Evolutionary conservation across 2,797 vertebrate species (phyloP), one percentile per base, ranked within the genome.

Genomic region (Sebastes vulpes): DNA sequence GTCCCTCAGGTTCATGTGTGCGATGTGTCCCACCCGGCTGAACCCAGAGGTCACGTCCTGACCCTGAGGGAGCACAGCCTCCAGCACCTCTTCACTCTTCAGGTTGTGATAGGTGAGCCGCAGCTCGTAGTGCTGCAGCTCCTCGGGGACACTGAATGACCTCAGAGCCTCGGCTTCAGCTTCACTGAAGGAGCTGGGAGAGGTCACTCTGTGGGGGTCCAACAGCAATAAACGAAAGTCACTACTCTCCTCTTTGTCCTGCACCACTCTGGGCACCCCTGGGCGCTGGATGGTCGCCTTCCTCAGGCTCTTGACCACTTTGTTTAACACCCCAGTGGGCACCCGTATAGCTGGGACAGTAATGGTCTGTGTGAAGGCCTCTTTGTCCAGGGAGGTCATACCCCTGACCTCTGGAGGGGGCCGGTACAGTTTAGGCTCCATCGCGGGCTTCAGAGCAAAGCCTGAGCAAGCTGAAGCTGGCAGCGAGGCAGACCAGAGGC

Each of bases 1-100:
- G 26, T 99, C 98, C 89, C 98, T 95, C 76, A 99, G 97, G 67
- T 99, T 99, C 93, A 99, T 79, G 77, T 99, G 99, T 67, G 96
- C 97, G 4, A 99, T 99, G 90, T 99, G 99, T 75, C 99, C 99
- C 58, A 99, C 94, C 18, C 98, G 95, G 93, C 98, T 99, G 88
- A 99, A 99, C 0, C 95, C 96, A 1, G 98, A 97, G 12, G 97
- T 97, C 87, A 99, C 97, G 1, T 98, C 98, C 53, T 98, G 97
- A 9, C 97, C 98, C 79, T 94, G 94, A 1, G 98, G 98, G 29
- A 99, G 97, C 85, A 99, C 97, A 0, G 98, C 98, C 85, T 95
- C 95, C 73, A 99, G 94, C 83, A 99, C 96, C 81, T 99, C 99
- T 65, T 99, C 98, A 0, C 91, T 95, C 91, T 97, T 99, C 93